phyloP scores from a whole-genome alignment of 1,140 invertebrate species.

The Pararge aegeria region DNA sequence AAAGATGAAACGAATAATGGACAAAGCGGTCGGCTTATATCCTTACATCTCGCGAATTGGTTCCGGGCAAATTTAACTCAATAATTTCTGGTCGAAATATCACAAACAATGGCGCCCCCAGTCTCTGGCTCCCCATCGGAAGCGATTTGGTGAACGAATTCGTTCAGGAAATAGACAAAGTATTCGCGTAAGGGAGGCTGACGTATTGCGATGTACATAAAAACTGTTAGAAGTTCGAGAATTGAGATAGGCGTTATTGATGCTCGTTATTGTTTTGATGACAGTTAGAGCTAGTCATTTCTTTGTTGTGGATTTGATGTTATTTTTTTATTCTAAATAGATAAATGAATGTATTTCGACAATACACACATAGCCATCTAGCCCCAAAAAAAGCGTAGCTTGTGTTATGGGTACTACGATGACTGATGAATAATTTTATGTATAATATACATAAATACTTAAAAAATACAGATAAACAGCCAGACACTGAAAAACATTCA shows the following conservation, averaged over 20 bases:
- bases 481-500: too few species aligned
- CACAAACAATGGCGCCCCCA: constrained; percentile 43
- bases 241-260: not conserved
- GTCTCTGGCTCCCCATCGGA: constrained; percentile 31
- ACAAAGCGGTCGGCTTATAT: constrained; percentile 33
- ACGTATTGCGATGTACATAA: constrained; percentile 4
- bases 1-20: constrained; percentile 28
- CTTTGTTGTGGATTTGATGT: not conserved
- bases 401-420: too few species aligned
- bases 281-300: not conserved
- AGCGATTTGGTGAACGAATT: constrained; percentile 40
- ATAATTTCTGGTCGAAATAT: constrained; percentile 55
- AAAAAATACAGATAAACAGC: too few species aligned
- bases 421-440: too few species aligned
- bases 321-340: too few species aligned
- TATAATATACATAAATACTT: too few species aligned
- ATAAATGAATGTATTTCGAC: too few species aligned
- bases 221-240: not conserved
- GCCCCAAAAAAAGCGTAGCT: too few species aligned
- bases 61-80: constrained; percentile 47
- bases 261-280: not conserved
- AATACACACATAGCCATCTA: too few species aligned
- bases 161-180: constrained; percentile 38
- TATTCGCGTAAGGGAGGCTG: not conserved
- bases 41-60: constrained; percentile 38